Conservation (phyloP, 2,113 vertebrate species). For the Amblyornis subalaris region DNA sequence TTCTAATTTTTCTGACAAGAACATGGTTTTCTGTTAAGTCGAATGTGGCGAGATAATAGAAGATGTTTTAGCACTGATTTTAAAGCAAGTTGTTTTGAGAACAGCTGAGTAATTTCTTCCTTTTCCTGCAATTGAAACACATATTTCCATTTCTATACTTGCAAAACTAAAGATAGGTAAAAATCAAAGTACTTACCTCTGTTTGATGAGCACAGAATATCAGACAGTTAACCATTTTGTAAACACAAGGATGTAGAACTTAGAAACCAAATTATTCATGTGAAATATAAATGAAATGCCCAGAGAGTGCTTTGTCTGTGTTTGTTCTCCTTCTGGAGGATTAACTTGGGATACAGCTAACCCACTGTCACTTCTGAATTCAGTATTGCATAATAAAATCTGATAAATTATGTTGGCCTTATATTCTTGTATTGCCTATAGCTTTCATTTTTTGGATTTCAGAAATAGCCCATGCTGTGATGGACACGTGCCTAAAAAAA, state of each 20-base stretch:
- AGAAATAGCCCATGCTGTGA: neutral
- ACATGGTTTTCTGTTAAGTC: neutral
- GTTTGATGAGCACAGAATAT: neutral
- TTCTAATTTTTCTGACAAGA: neutral
- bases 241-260: neutral
- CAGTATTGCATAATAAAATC: neutral
- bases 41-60: neutral
- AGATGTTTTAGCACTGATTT: neutral
- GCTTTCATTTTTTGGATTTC: neutral
- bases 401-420: neutral
- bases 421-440: neutral
- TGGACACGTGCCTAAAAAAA: neutral
- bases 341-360: neutral
- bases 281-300: neutral
- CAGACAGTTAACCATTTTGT: neutral
- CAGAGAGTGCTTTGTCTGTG: neutral
- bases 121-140: neutral
- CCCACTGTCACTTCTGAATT: neutral
- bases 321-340: neutral
- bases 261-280: neutral
- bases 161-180: neutral
- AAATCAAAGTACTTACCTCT: neutral
- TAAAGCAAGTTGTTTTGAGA: neutral
- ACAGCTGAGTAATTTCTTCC: neutral
- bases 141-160: neutral